These are phyloP conservation scores for Ladona fulva DNA, from an alignment of 1,140 invertebrate species.

Conservation along the genomic window DNA sequence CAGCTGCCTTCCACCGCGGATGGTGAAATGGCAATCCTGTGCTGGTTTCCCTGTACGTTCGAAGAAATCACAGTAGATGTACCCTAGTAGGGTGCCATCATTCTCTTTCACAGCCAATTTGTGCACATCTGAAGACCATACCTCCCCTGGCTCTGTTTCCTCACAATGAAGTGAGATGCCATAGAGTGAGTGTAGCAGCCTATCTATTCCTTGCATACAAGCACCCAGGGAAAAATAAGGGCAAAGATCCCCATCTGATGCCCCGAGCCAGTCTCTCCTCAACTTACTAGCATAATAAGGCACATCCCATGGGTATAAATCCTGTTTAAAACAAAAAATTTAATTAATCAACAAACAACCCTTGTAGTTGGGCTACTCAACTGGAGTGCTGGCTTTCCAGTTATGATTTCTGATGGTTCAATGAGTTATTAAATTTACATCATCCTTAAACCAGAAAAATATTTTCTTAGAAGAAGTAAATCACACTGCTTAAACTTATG, in stretches of 20 bases:
- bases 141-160: slow-evolving; percentile 64
- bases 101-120: slow-evolving; percentile 77
- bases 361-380: too few species aligned
- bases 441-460: neutral
- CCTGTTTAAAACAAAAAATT: slow-evolving; percentile 27
- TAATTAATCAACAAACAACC: too few species aligned
- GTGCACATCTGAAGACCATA: slow-evolving; percentile 78
- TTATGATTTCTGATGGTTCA: neutral
- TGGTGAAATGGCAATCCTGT: slow-evolving; percentile 98
- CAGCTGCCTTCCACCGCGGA: slow-evolving; percentile 78
- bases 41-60: slow-evolving; percentile 79
- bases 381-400: too few species aligned
- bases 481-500: too few species aligned
- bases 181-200: slow-evolving; percentile 70
- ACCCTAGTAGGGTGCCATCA: slow-evolving; percentile 69
- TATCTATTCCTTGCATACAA: slow-evolving; percentile 93
- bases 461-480: too few species aligned
- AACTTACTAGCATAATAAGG: slow-evolving; percentile 67
- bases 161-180: slow-evolving; percentile 64
- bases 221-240: slow-evolving; percentile 89
- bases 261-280: slow-evolving; percentile 57
- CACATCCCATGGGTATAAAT: slow-evolving; percentile 71
- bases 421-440: neutral
- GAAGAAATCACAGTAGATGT: slow-evolving; percentile 98
- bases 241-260: slow-evolving; percentile 56